Percentiles rank a stretch among this genome's conserved stretches.
phyloP scores from a whole-genome alignment of 2,797 vertebrate genomes.

The Acipenser transmontanus region DNA sequence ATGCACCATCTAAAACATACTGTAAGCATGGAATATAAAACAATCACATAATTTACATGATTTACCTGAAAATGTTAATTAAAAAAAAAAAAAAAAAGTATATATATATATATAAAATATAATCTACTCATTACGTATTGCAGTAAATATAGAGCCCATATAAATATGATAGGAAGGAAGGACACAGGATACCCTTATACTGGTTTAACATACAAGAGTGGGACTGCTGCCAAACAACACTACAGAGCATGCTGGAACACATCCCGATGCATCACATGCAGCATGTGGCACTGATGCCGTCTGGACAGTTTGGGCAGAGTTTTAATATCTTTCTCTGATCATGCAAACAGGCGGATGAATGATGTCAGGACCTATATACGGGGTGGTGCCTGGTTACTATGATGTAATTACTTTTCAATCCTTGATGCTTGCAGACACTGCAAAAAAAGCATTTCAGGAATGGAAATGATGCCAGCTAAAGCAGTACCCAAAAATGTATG shows the following conservation, averaged over 20 bases:
- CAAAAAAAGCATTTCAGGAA: slow-evolving; percentile 41
- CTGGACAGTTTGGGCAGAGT: slow-evolving; percentile 18
- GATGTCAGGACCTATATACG: slow-evolving; percentile 50
- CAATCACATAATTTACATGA: no score
- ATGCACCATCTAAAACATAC: no score
- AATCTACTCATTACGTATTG: not conserved
- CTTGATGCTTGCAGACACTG: slow-evolving; percentile 35
- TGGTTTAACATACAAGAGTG: slow-evolving; percentile 22
- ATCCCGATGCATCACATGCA: slow-evolving; percentile 22
- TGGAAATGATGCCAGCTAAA: slow-evolving; percentile 43
- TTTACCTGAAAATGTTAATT: not conserved
- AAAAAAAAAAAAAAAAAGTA: not conserved
- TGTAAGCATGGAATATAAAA: no score
- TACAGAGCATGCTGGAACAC: slow-evolving; percentile 16
- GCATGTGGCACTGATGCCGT: slow-evolving; percentile 16
- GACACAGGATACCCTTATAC: slow-evolving; percentile 8
- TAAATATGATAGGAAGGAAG: slow-evolving; percentile 2
- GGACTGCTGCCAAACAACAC: slow-evolving; percentile 21
- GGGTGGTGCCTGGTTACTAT: slow-evolving; percentile 44
- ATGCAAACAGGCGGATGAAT: slow-evolving; percentile 20
- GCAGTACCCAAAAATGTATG: slow-evolving; percentile 23
- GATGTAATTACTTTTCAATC: slow-evolving; percentile 45
- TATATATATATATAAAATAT: not conserved
- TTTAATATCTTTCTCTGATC: slow-evolving; percentile 23
- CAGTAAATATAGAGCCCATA: slow-evolving; percentile 10